Evolutionary conservation across 2,888 invertebrate species (phyloP).

Genomic region (Apotomis capreana): DNA sequence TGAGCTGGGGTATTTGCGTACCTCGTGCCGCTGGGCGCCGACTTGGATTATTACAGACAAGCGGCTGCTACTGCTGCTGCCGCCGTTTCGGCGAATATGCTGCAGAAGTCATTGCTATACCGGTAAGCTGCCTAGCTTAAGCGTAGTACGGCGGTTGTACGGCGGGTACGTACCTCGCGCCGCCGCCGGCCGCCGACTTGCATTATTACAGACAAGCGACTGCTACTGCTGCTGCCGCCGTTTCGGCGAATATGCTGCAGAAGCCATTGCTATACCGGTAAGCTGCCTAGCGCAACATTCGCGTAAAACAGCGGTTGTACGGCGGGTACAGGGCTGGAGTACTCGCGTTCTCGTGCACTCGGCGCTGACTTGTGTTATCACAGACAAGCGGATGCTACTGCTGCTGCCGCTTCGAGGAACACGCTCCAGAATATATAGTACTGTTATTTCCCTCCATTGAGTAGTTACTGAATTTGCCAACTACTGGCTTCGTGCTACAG

Average conservation of each 20-base stretch:
- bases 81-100: conserved; percentile 85
- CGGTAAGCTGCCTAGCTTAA: conserved; percentile 61
- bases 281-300: conserved; percentile 31
- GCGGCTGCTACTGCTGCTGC: conserved; percentile 88
- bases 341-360: conserved; percentile 86
- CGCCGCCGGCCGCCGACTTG: conserved; percentile 88
- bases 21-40: conserved; percentile 87
- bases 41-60: conserved; percentile 90
- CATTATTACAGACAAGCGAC: conserved; percentile 91
- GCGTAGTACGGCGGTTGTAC: no score
- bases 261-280: conserved; percentile 93
- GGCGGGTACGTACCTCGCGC: conserved; percentile 85
- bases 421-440: conserved; percentile 87
- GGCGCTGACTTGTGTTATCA: conserved; percentile 90
- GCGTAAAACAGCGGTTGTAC: no score
- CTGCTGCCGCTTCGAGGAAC: conserved; percentile 84
- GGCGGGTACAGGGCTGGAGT: conserved; percentile 84
- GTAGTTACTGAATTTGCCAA: no score
- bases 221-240: conserved; percentile 88
- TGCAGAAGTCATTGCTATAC: conserved; percentile 95
- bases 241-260: conserved; percentile 88
- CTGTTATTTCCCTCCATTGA: no score
- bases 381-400: conserved; percentile 90
- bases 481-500: no score
- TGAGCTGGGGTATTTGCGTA: conserved; percentile 61